phyloP scores from a whole-genome alignment of 1,140 invertebrate genomes.

The Drosophila willistoni region DNA sequence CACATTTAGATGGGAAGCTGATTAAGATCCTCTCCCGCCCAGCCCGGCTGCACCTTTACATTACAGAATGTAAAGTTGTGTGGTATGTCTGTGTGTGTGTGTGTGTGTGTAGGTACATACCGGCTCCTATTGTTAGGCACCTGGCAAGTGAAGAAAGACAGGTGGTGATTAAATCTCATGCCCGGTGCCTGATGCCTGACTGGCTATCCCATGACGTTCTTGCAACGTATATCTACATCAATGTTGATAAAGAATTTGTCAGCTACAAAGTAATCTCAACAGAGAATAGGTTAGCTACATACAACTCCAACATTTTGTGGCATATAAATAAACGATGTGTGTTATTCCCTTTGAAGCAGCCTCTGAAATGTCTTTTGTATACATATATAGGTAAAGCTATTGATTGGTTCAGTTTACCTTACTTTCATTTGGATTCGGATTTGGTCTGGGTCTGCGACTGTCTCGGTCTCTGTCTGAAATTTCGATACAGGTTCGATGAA shows the following conservation, averaged over 20 bases:
- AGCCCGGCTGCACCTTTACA: too few relatives aligned
- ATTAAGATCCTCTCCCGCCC: constrained; percentile 48
- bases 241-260: constrained; percentile 23
- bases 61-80: too few relatives aligned
- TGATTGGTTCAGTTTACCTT: constrained; percentile 30
- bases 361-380: constrained; percentile 33
- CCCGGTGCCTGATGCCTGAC: background rate
- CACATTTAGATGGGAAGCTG: constrained; percentile 71
- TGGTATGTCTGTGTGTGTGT: background rate
- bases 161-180: constrained; percentile 11
- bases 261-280: constrained; percentile 31
- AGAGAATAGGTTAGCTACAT: constrained; percentile 38
- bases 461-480: too few relatives aligned
- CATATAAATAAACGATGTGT: constrained; percentile 52
- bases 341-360: constrained; percentile 33
- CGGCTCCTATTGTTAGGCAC: background rate
- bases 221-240: constrained; percentile 5
- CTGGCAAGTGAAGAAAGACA: constrained; percentile 13
- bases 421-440: constrained; percentile 32
- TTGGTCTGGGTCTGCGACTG: background rate
- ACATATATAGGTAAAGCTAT: background rate
- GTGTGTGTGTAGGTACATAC: background rate
- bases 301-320: constrained; percentile 32
- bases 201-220: too few relatives aligned
- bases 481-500: background rate